phyloP scores from a whole-genome alignment of 2,113 vertebrate genomes.

The Jaculus jaculus region DNA sequence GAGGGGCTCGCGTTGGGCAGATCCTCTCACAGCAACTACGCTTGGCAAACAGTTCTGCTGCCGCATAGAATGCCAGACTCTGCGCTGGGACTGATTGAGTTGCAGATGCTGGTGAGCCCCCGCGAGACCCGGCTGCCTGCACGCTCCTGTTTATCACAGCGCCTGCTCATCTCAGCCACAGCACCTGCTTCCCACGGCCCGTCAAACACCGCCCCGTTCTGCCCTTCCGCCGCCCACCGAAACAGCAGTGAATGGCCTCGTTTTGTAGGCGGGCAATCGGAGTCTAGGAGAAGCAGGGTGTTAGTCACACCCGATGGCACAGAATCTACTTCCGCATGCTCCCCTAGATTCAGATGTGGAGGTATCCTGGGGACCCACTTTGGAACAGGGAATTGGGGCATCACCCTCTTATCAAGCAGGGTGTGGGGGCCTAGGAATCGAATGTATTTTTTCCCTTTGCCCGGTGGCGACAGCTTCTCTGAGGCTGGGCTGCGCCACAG shows the following conservation, averaged over 20 bases:
- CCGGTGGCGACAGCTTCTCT: neutral
- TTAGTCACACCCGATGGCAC: neutral
- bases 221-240: rapidly evolving
- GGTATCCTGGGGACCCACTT: neutral
- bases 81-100: neutral
- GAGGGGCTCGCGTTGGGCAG: neutral
- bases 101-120: rapidly evolving
- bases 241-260: neutral
- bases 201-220: rapidly evolving
- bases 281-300: neutral
- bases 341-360: neutral
- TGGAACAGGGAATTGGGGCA: neutral
- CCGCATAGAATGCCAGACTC: neutral
- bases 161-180: neutral
- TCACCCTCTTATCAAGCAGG: neutral
- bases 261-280: neutral
- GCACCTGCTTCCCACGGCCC: rapidly evolving
- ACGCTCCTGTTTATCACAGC: neutral
- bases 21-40: neutral
- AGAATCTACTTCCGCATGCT: rapidly evolving
- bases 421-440: neutral
- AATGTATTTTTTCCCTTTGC: no score
- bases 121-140: neutral
- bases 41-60: neutral
- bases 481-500: neutral